A percentile compares a stretch with the other conserved stretches of the same genome.
Conservation (phyloP, 2,113 vertebrate species). For the Trichechus manatus region DNA sequence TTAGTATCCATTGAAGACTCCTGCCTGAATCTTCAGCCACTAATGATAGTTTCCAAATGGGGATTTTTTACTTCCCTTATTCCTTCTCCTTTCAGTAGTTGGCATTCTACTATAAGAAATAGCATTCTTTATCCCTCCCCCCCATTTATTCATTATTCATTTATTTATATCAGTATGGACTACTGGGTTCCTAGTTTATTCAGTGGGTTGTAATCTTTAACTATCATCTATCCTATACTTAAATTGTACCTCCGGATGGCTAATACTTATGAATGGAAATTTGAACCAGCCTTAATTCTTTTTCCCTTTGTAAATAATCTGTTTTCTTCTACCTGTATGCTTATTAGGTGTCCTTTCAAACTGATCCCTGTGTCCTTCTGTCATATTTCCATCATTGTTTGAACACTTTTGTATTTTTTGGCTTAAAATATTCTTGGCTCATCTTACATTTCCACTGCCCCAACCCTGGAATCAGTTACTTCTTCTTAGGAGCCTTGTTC, state of each 20-base stretch:
- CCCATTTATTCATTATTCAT: background rate
- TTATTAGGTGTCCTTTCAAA: background rate
- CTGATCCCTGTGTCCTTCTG: background rate
- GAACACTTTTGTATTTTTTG: background rate
- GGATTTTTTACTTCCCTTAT: background rate
- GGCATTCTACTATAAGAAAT: background rate
- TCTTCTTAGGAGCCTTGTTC: background rate
- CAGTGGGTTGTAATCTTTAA: background rate
- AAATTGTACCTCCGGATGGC: background rate
- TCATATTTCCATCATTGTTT: background rate
- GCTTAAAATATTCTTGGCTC: background rate
- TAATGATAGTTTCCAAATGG: slow-evolving; percentile 7
- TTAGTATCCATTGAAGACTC: background rate
- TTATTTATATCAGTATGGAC: background rate
- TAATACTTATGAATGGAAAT: too few species aligned
- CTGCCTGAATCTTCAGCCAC: background rate
- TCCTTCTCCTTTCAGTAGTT: slow-evolving; percentile 2
- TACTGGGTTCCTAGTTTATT: background rate
- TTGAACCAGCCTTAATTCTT: too few species aligned
- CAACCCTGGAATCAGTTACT: slow-evolving; percentile 12
- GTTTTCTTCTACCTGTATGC: too few species aligned
- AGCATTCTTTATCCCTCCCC: background rate
- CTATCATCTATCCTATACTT: background rate
- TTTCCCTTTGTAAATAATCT: too few species aligned
- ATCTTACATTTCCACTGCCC: background rate